Conservation (phyloP, 2,797 vertebrate genomes). For the Cossypha polioptera region DNA sequence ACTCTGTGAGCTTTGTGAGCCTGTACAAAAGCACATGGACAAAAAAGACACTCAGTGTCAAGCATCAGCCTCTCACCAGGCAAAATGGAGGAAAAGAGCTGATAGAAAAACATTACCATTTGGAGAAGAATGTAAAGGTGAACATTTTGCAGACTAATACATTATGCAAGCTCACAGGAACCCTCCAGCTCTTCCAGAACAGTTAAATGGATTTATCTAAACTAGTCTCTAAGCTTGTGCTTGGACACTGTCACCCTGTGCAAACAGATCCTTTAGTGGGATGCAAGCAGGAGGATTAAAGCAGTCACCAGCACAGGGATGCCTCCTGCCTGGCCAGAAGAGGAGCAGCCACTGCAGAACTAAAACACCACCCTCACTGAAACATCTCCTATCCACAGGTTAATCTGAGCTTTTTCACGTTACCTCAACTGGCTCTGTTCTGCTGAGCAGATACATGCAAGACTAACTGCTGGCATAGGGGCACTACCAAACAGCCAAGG, state of each 20-base stretch:
- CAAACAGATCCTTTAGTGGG: not conserved
- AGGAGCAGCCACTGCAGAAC: not conserved
- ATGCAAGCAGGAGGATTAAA: not conserved
- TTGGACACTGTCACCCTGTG: not conserved
- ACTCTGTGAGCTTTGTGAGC: not conserved
- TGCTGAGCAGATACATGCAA: not conserved
- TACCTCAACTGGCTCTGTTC: not conserved
- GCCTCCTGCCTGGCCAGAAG: not conserved
- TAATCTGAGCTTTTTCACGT: not conserved
- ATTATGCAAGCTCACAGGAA: not conserved
- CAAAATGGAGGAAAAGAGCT: not conserved
- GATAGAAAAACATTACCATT: not conserved
- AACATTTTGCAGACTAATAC: not conserved
- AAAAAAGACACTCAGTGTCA: not conserved
- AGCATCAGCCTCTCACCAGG: not conserved
- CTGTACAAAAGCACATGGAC: accelerated
- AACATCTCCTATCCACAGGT: not conserved
- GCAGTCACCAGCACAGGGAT: not conserved
- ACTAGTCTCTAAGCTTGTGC: not conserved
- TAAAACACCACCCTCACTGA: not conserved
- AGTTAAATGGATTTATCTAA: not conserved
- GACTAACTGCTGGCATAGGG: not conserved
- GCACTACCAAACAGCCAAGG: not conserved
- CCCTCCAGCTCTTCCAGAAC: not conserved
- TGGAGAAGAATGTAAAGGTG: not conserved